Percentiles rank a stretch among this genome's conserved stretches.
Evolutionary conservation across 92 coral and sea anemone genomes (phyloP).

Genomic region (Heliopora coerulea): DNA sequence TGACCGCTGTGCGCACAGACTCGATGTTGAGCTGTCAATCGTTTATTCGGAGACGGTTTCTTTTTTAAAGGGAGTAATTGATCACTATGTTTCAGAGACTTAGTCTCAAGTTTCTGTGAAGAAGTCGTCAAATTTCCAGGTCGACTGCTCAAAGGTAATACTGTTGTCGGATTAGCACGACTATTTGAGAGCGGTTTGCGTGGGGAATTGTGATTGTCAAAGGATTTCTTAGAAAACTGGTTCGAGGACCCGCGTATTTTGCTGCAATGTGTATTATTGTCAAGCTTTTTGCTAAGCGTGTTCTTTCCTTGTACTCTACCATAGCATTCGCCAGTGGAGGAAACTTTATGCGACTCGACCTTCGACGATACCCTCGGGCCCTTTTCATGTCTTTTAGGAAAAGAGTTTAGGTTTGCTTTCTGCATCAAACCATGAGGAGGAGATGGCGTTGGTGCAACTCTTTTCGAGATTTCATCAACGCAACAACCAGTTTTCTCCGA

Average conservation of each 20-base stretch:
- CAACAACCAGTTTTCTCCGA: background rate
- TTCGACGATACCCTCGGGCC: background rate
- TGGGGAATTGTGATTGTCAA: slow-evolving; percentile 1
- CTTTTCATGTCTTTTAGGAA: background rate
- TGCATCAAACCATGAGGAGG: too few relatives aligned
- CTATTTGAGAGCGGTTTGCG: background rate
- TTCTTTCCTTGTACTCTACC: background rate
- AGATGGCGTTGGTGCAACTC: too few relatives aligned
- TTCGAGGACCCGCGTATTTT: too few relatives aligned
- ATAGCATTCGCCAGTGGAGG: background rate
- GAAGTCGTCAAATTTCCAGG: background rate
- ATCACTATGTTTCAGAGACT: too few relatives aligned
- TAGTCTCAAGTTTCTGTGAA: too few relatives aligned
- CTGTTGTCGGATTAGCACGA: background rate
- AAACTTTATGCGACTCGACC: background rate
- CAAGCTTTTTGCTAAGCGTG: background rate
- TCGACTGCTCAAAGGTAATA: slow-evolving; percentile 1
- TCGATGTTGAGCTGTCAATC: background rate
- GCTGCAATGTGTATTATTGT: too few relatives aligned
- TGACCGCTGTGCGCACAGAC: background rate
- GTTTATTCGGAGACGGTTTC: background rate
- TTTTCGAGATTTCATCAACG: too few relatives aligned
- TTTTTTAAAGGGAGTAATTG: background rate
- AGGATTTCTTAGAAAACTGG: background rate
- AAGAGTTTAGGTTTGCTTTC: background rate